phyloP scores from a whole-genome alignment of 2,797 vertebrate genomes.

The Simalia tracyae region DNA sequence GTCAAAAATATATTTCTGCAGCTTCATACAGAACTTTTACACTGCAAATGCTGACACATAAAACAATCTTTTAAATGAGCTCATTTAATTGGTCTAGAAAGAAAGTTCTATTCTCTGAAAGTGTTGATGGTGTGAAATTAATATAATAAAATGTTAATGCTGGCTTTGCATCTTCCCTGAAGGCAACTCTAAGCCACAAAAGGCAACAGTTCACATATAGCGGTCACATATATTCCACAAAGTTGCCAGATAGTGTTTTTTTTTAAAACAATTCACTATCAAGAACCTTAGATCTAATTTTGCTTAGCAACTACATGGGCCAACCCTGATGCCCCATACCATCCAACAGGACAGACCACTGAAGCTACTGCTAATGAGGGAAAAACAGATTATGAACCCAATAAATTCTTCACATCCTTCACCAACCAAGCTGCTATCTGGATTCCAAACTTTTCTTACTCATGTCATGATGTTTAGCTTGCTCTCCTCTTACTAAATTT shows the following conservation, averaged over 20 bases:
- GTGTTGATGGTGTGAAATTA: constrained; percentile 21
- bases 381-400: not conserved
- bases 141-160: constrained; percentile 36
- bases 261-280: not conserved
- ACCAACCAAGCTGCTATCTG: not conserved
- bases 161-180: constrained; percentile 22
- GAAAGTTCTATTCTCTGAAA: not conserved
- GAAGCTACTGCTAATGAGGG: not conserved
- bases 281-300: not conserved
- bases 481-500: not conserved
- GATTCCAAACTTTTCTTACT: not conserved
- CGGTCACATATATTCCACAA: not conserved
- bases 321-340: not conserved
- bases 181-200: constrained; percentile 3
- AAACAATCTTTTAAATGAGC: constrained; percentile 16
- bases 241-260: not conserved
- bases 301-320: not conserved
- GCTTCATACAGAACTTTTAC: not conserved
- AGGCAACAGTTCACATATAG: not conserved
- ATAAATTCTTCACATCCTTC: not conserved
- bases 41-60: constrained; percentile 17
- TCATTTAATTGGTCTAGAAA: constrained; percentile 20
- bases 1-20: constrained; percentile 25
- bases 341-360: not conserved
- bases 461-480: not conserved